Evolutionary conservation across 2,113 vertebrate genomes (phyloP).

Genomic region (Oryzias woworae): DNA sequence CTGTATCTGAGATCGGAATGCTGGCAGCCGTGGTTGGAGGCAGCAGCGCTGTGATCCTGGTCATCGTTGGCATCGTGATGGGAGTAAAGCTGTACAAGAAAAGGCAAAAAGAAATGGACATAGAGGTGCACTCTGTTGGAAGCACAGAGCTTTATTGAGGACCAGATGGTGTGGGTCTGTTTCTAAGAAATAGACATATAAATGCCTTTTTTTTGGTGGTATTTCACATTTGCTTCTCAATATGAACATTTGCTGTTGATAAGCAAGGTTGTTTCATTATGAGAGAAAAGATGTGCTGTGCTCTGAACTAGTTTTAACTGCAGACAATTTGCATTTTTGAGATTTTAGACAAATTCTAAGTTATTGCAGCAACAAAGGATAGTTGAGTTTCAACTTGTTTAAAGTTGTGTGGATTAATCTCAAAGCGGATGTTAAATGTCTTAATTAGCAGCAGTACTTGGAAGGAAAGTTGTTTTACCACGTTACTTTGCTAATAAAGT

Average conservation of each 20-base stretch:
- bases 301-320: not conserved
- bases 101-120: slow-evolving; percentile 32
- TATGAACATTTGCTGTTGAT: slow-evolving; percentile 9
- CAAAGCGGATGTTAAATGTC: slow-evolving; percentile 8
- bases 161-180: slow-evolving; percentile 27
- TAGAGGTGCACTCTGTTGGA: slow-evolving; percentile 20
- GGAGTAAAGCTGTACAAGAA: slow-evolving; percentile 68
- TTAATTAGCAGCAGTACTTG: slow-evolving; percentile 53
- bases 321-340: slow-evolving; percentile 3
- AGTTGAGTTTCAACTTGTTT: slow-evolving; percentile 8
- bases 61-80: slow-evolving; percentile 74
- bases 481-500: not conserved
- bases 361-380: slow-evolving; percentile 1
- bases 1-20: slow-evolving; percentile 85
- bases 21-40: slow-evolving; percentile 81
- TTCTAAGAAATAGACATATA: slow-evolving; percentile 33
- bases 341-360: slow-evolving; percentile 17
- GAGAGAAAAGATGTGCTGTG: not conserved
- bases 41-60: slow-evolving; percentile 77
- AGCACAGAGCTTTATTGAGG: slow-evolving; percentile 81
- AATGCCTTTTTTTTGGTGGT: slow-evolving; percentile 8
- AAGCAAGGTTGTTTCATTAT: slow-evolving; percentile 23
- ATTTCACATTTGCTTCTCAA: slow-evolving; percentile 42
- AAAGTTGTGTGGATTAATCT: slow-evolving; percentile 20
- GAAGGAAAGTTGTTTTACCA: not conserved